phyloP scores from a whole-genome alignment of 2,797 vertebrate species.

The Helarctos malayanus region DNA sequence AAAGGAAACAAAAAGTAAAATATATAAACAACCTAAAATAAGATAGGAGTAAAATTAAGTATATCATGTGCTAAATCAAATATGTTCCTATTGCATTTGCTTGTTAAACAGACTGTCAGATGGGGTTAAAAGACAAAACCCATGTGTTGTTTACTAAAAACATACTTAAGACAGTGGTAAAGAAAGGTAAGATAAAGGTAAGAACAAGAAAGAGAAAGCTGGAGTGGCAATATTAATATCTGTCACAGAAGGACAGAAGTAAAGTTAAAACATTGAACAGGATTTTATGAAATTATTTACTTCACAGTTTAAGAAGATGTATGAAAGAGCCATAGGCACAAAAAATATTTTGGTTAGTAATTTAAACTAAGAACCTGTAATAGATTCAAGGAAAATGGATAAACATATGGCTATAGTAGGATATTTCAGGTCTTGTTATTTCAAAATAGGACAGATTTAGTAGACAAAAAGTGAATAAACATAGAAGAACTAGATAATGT shows the following conservation, averaged over 20 bases:
- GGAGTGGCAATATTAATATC: not conserved
- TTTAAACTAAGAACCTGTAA: not conserved
- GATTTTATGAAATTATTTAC: conserved; percentile 45
- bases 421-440: conserved; percentile 41
- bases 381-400: not conserved
- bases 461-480: not conserved
- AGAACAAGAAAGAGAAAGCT: conserved; percentile 21
- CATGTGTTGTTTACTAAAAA: conserved; percentile 7
- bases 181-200: conserved; percentile 11
- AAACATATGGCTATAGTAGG: not conserved
- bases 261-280: not conserved
- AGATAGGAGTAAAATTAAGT: conserved; percentile 3
- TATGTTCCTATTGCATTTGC: not conserved
- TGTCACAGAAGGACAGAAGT: not conserved
- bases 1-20: conserved; percentile 30
- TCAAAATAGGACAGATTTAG: conserved; percentile 11
- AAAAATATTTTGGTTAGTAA: conserved; percentile 37
- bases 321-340: not conserved
- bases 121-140: not conserved
- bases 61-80: conserved; percentile 1
- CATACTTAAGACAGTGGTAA: conserved; percentile 18
- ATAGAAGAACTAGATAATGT: not conserved
- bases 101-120: conserved; percentile 17
- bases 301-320: conserved; percentile 9
- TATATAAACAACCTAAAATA: not conserved